Percentiles rank a stretch among this genome's conserved stretches.
Evolutionary conservation across 2,113 vertebrate genomes (phyloP).

Genomic region (Phalacrocorax brasilianus): DNA sequence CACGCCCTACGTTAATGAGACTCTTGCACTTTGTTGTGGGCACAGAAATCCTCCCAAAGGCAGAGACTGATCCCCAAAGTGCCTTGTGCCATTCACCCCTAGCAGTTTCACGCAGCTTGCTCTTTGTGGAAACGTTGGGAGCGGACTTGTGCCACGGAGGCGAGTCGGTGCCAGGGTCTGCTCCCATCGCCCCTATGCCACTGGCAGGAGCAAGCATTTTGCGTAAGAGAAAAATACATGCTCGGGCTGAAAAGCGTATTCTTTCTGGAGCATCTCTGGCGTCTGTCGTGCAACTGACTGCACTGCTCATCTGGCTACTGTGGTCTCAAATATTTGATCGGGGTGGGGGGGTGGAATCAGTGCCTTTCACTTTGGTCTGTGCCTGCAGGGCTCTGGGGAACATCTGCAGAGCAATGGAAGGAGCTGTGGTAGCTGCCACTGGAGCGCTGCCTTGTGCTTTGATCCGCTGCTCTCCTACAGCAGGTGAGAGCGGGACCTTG

Average conservation of each 20-base stretch:
- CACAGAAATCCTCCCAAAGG: constrained; percentile 21
- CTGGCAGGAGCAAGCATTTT: neutral
- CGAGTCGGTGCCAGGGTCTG: neutral
- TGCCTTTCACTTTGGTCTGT: neutral
- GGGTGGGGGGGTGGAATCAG: neutral
- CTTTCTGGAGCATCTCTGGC: neutral
- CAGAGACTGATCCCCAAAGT: neutral
- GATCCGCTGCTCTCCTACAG: accelerated
- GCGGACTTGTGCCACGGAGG: neutral
- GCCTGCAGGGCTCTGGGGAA: neutral
- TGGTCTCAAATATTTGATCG: neutral
- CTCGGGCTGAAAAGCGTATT: neutral
- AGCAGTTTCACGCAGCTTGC: neutral
- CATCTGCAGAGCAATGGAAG: accelerated
- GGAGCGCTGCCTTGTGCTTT: neutral
- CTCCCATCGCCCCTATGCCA: neutral
- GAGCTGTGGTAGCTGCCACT: neutral
- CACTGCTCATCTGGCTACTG: neutral
- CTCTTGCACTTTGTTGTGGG: neutral
- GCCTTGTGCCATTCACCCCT: neutral
- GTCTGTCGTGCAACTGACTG: neutral
- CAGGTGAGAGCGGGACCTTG: neutral
- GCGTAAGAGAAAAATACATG: neutral
- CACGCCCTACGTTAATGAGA: constrained; percentile 22
- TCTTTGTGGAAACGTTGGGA: neutral